Conservation (phyloP, 2,113 vertebrate species). For the Percina caprodes region DNA sequence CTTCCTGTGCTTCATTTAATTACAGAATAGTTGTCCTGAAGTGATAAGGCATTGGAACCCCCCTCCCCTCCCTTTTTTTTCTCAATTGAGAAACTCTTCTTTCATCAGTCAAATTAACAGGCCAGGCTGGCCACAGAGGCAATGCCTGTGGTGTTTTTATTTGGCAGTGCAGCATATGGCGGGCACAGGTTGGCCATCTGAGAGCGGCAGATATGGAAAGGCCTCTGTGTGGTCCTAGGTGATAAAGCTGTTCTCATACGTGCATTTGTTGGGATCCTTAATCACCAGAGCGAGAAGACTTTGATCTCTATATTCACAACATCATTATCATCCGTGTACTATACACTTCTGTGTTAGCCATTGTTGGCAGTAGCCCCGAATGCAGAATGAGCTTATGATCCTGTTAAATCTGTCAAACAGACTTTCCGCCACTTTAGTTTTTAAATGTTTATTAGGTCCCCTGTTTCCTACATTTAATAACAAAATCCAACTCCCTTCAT, state of each 20-base stretch:
- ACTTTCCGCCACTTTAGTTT: conserved; percentile 23
- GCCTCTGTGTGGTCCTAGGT: conserved; percentile 74
- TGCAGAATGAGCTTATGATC: conserved; percentile 53
- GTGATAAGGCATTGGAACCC: conserved; percentile 49
- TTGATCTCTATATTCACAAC: conserved; percentile 80
- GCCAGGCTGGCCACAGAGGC: conserved; percentile 54
- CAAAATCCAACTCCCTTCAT: conserved; percentile 14
- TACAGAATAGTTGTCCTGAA: conserved; percentile 42
- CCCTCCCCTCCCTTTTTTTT: background rate
- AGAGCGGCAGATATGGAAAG: conserved; percentile 78
- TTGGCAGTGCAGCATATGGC: conserved; percentile 64
- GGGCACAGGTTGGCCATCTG: conserved; percentile 76
- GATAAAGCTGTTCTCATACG: conserved; percentile 79
- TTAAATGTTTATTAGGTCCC: conserved; percentile 46
- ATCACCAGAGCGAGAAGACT: conserved; percentile 67
- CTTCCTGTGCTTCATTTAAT: conserved; percentile 53
- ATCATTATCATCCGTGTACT: conserved; percentile 73
- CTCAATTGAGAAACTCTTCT: conserved; percentile 55
- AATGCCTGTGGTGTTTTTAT: conserved; percentile 69
- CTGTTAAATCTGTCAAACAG: conserved; percentile 61
- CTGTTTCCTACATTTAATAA: background rate
- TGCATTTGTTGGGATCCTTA: conserved; percentile 74
- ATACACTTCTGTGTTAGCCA: conserved; percentile 56
- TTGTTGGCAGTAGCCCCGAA: conserved; percentile 51
- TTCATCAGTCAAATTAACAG: conserved; percentile 67